Base-by-base conservation (phyloP, 2,888 invertebrate genomes). In the Volucella zonaria region DNA sequence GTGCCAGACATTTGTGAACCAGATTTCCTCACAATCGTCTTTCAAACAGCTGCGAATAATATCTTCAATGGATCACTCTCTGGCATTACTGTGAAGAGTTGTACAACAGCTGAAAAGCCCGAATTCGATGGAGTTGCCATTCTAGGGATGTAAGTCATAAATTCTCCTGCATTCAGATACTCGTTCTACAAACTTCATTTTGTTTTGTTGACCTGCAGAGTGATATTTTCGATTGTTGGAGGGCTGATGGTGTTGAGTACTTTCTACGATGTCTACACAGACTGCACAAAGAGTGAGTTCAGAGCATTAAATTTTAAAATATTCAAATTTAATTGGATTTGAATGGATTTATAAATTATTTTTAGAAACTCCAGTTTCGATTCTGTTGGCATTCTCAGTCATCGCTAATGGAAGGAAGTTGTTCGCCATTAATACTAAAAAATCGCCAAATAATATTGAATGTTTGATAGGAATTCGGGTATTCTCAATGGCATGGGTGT, bases 1-100 rank as follows among this genome's bases (percentile, higher is more conserved):
- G 45, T 88, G 1, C 88, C 88, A 0, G 77, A 75, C 15, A 47
- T 62, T 10, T 88, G 88, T 31, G 59, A 80, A 8, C 54, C 76
- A 11, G 31, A 64, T 0, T 18, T 58, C 3, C 15, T 87, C 0
- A 49, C 52, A 12, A 10, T 10, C 1, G 40, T 86, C 3, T 64
- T 86, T 31, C 68, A 79, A 40, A 23, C 12, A 15, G 38, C 74
- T 1, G 45, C 76, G 15, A 14, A 1, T 4, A 43, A 64, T 6
- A 31, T 47, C 9, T 64, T 52, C 3, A 79, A 87, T 23, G 67
- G 73, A 40, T 38, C 74, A 0, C 54, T 78, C 11, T 58, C 64
- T 6, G 56, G 58, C 1, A 38, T 56, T 2, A 11, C 15, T n/a
- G 15, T 75, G 1, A 15, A 12, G 0, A 1, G 23, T 2, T 75